Evolutionary conservation across 2,797 vertebrate species (phyloP).

Genomic region (Arctocebus calabarensis): DNA sequence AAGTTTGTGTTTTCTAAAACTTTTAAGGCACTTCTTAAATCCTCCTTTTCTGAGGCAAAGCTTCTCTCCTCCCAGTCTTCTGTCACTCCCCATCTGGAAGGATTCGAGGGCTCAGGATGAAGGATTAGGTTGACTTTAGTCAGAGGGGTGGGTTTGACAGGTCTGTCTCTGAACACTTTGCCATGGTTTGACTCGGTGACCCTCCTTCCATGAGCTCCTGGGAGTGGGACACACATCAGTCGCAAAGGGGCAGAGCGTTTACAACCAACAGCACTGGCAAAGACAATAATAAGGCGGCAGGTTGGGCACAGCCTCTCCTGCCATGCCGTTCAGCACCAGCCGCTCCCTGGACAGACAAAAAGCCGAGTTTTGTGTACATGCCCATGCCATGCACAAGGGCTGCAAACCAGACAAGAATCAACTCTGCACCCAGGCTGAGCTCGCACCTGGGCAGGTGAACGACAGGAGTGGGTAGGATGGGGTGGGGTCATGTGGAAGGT

Average conservation of each 20-base stretch:
- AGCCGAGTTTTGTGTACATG: background rate
- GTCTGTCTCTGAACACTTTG: background rate
- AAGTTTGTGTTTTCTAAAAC: background rate
- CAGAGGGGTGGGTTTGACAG: too few relatives aligned
- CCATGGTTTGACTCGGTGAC: background rate
- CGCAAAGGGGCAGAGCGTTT: conserved; percentile 10
- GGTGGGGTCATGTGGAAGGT: accelerated
- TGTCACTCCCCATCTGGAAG: background rate
- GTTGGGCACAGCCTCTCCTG: background rate
- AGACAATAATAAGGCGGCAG: background rate
- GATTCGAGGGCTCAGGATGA: background rate
- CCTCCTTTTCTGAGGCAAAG: background rate
- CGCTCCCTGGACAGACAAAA: background rate
- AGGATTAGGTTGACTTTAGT: background rate
- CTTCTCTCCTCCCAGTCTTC: background rate
- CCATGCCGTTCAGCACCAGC: conserved; percentile 34
- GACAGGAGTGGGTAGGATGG: background rate
- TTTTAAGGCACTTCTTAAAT: background rate
- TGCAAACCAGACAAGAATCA: conserved; percentile 58
- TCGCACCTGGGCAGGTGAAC: background rate
- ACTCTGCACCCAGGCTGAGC: conserved; percentile 10
- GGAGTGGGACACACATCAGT: background rate
- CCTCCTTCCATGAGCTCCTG: background rate
- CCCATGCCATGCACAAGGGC: background rate
- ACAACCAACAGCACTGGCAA: background rate